Evolutionary conservation across 2,888 invertebrate genomes (phyloP).

Genomic region (Cybosia mesomella): DNA sequence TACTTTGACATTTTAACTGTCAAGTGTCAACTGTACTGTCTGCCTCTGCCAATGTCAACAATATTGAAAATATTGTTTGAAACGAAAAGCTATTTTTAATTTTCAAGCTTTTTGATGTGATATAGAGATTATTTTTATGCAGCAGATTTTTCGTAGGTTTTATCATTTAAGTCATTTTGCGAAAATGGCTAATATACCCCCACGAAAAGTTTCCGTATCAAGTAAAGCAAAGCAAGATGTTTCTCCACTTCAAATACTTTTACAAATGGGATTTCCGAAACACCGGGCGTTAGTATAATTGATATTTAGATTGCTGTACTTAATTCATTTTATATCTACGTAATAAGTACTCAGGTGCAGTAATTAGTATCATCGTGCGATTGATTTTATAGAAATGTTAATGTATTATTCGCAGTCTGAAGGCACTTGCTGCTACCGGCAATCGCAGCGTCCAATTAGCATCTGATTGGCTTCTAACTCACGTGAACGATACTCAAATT

Average conservation of each 20-base stretch:
- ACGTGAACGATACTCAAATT: conserved; percentile 94
- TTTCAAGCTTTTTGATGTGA: neutral
- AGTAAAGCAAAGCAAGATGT: conserved; percentile 91
- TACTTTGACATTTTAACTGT: too few species aligned
- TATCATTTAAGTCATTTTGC: conserved; percentile 41
- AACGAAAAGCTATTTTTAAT: neutral
- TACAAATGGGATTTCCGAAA: conserved; percentile 96
- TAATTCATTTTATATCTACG: too few species aligned
- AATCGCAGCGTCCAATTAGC: conserved; percentile 95
- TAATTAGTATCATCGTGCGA: neutral
- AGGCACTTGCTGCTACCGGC: conserved; percentile 96
- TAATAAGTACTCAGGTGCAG: neutral
- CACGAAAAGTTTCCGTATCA: conserved; percentile 91
- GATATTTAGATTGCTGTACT: neutral
- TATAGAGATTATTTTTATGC: conserved; percentile 55
- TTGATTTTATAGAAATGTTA: neutral
- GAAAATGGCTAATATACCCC: conserved; percentile 92
- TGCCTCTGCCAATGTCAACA: neutral
- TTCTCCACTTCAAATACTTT: conserved; percentile 92
- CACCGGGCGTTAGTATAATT: conserved; percentile 92
- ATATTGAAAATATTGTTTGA: neutral
- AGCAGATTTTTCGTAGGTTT: conserved; percentile 55
- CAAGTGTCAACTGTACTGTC: too few species aligned
- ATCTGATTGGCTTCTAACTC: conserved; percentile 96
- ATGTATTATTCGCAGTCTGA: conserved; percentile 88